phyloP scores from a whole-genome alignment of 1,140 invertebrate genomes.

The Adoxophyes honmai region DNA sequence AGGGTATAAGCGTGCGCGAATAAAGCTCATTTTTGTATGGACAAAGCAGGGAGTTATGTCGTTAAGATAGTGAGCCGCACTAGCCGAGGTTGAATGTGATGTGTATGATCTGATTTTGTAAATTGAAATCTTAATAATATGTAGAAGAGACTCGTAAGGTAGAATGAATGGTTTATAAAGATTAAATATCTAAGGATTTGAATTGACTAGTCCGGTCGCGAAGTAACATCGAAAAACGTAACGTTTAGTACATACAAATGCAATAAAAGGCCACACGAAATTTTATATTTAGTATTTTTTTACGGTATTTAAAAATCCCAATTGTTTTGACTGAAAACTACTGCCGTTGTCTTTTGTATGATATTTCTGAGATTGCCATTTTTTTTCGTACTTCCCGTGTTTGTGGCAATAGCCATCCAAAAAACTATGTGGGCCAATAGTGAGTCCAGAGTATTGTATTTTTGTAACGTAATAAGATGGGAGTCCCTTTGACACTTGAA shows the following conservation, averaged over 20 bases:
- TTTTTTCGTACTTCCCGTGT: slow-evolving; percentile 6
- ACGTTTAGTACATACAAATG: slow-evolving; percentile 3
- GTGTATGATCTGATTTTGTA: slow-evolving; percentile 14
- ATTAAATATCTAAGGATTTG: neutral
- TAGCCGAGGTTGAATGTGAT: neutral
- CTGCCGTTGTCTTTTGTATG: slow-evolving; percentile 4
- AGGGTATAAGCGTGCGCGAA: neutral
- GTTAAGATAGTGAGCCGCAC: neutral
- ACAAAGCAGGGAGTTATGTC: slow-evolving; percentile 21
- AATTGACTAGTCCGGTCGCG: slow-evolving; percentile 1
- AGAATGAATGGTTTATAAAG: neutral
- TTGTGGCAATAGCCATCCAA: slow-evolving; percentile 17
- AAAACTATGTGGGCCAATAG: slow-evolving; percentile 36
- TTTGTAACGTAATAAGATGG: slow-evolving; percentile 30
- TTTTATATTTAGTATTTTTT: slow-evolving; percentile 5
- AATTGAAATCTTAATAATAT: neutral
- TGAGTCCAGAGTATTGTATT: slow-evolving; percentile 35
- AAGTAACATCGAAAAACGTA: slow-evolving; percentile 1
- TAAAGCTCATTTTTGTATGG: slow-evolving; percentile 19
- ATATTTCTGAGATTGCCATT: neutral
- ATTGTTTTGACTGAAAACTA: neutral
- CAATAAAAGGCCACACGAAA: neutral
- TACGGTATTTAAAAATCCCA: neutral
- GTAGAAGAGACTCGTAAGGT: neutral
- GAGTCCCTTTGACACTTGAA: neutral